Evolutionary conservation across 2,888 invertebrate genomes (phyloP), one percentile per base, ranked within the genome.

Genomic region (Malthinus flaveolus): DNA sequence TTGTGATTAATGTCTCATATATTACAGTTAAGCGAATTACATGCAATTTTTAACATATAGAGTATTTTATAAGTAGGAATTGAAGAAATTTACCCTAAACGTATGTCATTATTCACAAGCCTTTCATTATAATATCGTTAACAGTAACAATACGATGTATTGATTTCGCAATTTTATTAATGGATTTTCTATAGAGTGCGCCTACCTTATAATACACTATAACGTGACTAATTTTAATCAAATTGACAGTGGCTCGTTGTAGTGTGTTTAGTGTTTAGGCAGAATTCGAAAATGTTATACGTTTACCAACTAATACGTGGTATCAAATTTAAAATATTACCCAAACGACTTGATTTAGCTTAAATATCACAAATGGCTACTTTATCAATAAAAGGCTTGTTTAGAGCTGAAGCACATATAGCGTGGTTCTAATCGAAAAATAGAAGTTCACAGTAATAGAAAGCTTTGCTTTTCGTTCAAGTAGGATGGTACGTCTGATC

Each of bases 51-150:
- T 57, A 47, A 52, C 52, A 34, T 46, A 11, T 6, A 7, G 23
- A 15, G 39, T 42, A 42, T 42, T 15, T 12, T 23, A 49, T 37
- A 58, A 49, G 37, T 50, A 44, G 33, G 32, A 47, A 49, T 49
- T 58, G 48, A 58, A 58, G 47, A 57, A 57, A 48, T 52, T 34
- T 46, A 13, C 32, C 33, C 44, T 54, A 54, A 59, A 55, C 52
- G 45, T 32, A 47, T 37, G 46, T 54, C 31, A 49, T 59, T 59
- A 54, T 59, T 49, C 50, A 54, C 45, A 47, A 65, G 62, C 65
- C 59, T 39, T 51, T 59, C 62, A 68, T 68, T 68, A 66, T 62
- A 68, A 66, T 63, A 64, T 61, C 68, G 55, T 67, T 66, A 67
- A 66, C 57, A 54, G 32, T 50, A 53, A 54, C 46, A 56, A 53